phyloP scores from a whole-genome alignment of 2,797 vertebrate genomes.

The Sebastiscus tertius region DNA sequence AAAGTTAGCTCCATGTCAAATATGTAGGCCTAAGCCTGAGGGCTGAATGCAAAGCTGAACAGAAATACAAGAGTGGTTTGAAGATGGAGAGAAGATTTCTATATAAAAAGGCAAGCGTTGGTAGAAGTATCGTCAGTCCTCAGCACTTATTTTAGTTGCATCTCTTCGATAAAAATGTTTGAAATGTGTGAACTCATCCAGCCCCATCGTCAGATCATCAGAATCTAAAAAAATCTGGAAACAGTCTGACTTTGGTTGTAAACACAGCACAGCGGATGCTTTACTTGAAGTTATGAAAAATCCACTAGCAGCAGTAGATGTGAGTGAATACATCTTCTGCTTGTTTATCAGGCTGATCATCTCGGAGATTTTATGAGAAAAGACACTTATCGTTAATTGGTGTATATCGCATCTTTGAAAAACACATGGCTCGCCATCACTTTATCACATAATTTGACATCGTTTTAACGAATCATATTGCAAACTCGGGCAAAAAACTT shows the following conservation, averaged over 20 bases:
- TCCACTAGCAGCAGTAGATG: constrained; percentile 5
- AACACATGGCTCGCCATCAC: constrained; percentile 16
- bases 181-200: constrained; percentile 3
- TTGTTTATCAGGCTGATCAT: constrained; percentile 47
- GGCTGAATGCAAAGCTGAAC: not conserved
- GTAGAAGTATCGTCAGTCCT: not conserved
- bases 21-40: not conserved
- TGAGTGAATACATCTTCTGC: constrained; percentile 16
- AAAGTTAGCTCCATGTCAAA: not conserved
- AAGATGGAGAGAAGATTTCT: not conserved
- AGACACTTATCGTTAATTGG: constrained; percentile 38
- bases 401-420: constrained; percentile 41
- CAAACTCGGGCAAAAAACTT: constrained; percentile 24
- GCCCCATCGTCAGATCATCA: not conserved
- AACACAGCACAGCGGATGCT: not conserved
- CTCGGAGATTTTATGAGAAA: constrained; percentile 13
- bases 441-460: constrained; percentile 38
- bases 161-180: not conserved
- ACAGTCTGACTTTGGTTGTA: constrained; percentile 16
- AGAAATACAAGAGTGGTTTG: not conserved
- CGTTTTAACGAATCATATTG: constrained; percentile 45
- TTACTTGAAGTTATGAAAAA: constrained; percentile 8
- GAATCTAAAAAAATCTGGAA: constrained; percentile 4
- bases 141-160: not conserved
- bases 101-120: not conserved